These are phyloP conservation scores for Motacilla tschutschensis DNA, from an alignment of 2,113 vertebrate species.

Conservation along the genomic window DNA sequence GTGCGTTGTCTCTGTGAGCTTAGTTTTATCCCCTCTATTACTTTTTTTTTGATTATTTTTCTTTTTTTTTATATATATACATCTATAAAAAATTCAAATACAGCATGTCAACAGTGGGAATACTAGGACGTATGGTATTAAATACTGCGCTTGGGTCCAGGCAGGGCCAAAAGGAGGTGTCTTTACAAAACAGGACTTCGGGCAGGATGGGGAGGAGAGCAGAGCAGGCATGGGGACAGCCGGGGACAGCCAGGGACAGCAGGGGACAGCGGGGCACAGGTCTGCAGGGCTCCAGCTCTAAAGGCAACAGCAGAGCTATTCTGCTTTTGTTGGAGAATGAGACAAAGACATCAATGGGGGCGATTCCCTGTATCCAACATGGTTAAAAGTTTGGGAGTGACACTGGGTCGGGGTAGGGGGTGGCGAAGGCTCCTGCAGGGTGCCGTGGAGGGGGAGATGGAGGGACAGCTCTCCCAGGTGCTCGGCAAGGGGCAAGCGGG, in stretches of 20 bases:
- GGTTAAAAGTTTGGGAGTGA: conserved; percentile 4
- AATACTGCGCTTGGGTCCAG: conserved; percentile 63
- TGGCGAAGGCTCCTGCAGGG: not conserved
- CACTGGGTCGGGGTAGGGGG: not conserved
- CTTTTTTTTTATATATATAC: conserved; percentile 65
- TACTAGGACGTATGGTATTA: conserved; percentile 65
- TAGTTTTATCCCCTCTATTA: conserved; percentile 44
- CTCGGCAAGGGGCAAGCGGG: not conserved
- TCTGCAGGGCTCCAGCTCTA: conserved; percentile 35
- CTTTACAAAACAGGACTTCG: conserved; percentile 51
- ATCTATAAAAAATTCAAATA: conserved; percentile 76
- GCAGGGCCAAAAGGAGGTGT: conserved; percentile 38
- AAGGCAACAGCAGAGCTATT: conserved; percentile 39
- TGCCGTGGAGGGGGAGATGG: not conserved
- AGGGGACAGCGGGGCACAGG: not conserved
- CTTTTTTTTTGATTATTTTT: not conserved
- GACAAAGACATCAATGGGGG: conserved; percentile 16
- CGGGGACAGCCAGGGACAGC: not conserved
- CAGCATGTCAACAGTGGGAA: conserved; percentile 61
- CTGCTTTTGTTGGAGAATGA: conserved; percentile 36
- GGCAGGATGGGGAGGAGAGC: conserved; percentile 1
- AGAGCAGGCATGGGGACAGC: not conserved
- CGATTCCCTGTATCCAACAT: conserved; percentile 20
- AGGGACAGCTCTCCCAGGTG: not conserved
- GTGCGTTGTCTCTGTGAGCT: conserved; percentile 13